Conservation (phyloP, 1,140 invertebrate species). For the Papilio xuthus region DNA sequence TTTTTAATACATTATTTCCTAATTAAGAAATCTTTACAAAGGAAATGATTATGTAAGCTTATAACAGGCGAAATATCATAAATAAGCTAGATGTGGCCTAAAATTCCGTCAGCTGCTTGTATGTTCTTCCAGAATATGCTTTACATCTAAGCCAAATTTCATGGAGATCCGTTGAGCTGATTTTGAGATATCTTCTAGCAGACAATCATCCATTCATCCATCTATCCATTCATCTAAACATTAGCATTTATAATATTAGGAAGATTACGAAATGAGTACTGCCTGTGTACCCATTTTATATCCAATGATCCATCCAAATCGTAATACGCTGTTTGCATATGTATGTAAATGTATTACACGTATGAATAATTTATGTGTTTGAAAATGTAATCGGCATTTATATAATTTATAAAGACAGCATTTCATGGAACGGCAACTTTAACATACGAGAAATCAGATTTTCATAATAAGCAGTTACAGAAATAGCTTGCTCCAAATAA, state of each 20-base stretch:
- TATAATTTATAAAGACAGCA: not conserved
- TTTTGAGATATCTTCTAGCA: no score
- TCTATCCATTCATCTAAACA: no score
- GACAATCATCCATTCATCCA: no score
- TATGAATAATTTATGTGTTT: not conserved
- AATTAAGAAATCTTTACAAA: not conserved
- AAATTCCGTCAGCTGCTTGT: no score
- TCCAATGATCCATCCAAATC: not conserved
- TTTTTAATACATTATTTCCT: not conserved
- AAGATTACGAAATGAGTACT: no score
- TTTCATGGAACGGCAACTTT: not conserved
- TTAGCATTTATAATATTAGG: no score
- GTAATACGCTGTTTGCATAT: no score
- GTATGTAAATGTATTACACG: not conserved
- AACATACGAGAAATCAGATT: constrained; percentile 4
- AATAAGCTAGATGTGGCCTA: not conserved
- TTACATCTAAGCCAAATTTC: no score
- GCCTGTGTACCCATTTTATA: no score
- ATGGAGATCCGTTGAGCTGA: no score
- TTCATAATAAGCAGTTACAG: constrained; percentile 6
- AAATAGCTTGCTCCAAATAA: constrained; percentile 6
- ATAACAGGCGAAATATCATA: not conserved
- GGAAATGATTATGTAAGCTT: not conserved
- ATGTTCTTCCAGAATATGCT: no score
- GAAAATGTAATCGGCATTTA: not conserved